Evolutionary conservation across 2,888 invertebrate genomes (phyloP).

Genomic region (Coenonympha arcania): DNA sequence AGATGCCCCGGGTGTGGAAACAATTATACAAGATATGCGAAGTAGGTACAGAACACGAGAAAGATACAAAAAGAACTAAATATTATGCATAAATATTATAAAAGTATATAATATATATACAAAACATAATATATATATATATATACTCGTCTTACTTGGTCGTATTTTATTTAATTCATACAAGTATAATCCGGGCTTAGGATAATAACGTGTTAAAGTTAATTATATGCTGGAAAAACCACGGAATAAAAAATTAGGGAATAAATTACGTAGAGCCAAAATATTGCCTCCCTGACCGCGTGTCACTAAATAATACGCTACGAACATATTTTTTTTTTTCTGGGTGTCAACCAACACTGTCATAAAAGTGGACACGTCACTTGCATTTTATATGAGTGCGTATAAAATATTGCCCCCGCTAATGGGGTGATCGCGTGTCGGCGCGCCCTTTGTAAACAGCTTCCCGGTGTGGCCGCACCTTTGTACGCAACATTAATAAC

Average conservation of each 20-base stretch:
- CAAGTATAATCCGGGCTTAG: too few species aligned
- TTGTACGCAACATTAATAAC: constrained; percentile 26
- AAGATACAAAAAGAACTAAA: too few species aligned
- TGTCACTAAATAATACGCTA: constrained; percentile 46
- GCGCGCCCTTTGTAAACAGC: constrained; percentile 45
- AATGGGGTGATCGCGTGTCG: constrained; percentile 65
- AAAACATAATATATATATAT: too few species aligned
- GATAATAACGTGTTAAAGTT: too few species aligned
- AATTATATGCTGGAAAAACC: constrained; percentile 2
- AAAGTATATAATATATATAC: too few species aligned
- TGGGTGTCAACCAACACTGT: constrained; percentile 49
- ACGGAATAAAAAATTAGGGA: constrained; percentile 14
- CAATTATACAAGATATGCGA: too few species aligned
- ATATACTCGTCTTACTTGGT: too few species aligned
- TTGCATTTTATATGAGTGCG: constrained; percentile 58
- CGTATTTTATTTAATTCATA: too few species aligned
- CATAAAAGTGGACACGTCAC: constrained; percentile 60
- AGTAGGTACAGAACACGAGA: too few species aligned
- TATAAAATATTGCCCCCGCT: constrained; percentile 57
- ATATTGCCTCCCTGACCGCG: constrained; percentile 37
- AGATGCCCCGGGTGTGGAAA: too few species aligned
- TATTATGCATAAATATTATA: too few species aligned
- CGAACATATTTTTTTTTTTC: constrained; percentile 40
- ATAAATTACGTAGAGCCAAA: constrained; percentile 21
- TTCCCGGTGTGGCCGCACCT: constrained; percentile 41